Evolutionary conservation across 2,888 invertebrate species (phyloP).

Genomic region (Choristoneura rosaceana): DNA sequence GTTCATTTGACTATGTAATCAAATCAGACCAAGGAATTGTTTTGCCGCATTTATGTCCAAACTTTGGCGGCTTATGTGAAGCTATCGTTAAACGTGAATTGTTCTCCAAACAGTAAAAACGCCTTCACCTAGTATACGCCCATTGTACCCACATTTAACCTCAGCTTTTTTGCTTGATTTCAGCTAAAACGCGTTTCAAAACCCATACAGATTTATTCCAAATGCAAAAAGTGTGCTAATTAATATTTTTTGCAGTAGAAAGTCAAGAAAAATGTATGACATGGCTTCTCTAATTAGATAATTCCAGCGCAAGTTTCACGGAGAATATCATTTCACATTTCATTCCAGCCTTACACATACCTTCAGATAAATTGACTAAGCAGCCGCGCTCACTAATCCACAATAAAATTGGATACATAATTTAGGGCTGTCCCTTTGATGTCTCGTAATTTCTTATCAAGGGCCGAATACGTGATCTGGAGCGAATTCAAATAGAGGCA

Average conservation of each 20-base stretch:
- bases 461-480: conserved; percentile 53
- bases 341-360: background rate
- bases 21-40: background rate
- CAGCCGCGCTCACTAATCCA: conserved; percentile 18
- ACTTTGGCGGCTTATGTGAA: background rate
- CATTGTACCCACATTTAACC: too few relatives aligned
- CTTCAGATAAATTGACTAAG: background rate
- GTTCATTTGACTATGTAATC: too few relatives aligned
- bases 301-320: too few relatives aligned
- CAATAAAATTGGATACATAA: conserved; percentile 36
- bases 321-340: too few relatives aligned
- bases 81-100: background rate
- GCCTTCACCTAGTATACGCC: too few relatives aligned
- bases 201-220: too few relatives aligned
- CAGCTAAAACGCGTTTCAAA: too few relatives aligned
- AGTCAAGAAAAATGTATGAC: too few relatives aligned
- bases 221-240: too few relatives aligned
- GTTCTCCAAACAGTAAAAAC: background rate
- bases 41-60: background rate
- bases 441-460: conserved; percentile 40
- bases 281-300: too few relatives aligned
- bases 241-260: too few relatives aligned
- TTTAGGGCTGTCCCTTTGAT: conserved; percentile 37
- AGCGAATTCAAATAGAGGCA: conserved; percentile 59
- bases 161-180: too few relatives aligned